Base-by-base conservation (phyloP, 2,888 invertebrate species). In the Ormia ochracea region DNA sequence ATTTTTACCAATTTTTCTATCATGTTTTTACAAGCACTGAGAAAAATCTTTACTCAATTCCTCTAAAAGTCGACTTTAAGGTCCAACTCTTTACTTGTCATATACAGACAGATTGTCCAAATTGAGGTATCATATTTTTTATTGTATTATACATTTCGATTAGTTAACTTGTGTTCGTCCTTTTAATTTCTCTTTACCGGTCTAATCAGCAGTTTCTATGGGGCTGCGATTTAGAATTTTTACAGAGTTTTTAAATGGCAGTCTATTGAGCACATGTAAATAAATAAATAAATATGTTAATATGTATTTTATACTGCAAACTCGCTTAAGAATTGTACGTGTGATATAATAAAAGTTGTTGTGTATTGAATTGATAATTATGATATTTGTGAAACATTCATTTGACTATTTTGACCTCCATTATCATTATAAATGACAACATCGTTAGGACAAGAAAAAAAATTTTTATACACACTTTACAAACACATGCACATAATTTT, bases 381-480 rank as follows among this genome's bases (percentile, higher is more conserved):
- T 74, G 74, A 76, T 82, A 79, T 86, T 87, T 87, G 84, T 87
- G 83, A 85, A 85, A 86, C 87, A 87, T 85, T 88, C 84, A 82
- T 85, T 87, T 88, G 88, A 88, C 88, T 85, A 84, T 82, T 75
- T 83, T 87, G 87, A 87, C 88, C 88, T 85, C 87, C 85, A 86
- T 88, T 87, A 88, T 88, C 87, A 85, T 86, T 63, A 68, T 80
- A 76, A 76, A 73, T 80, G 80, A 76, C 80, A 80, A 80, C 76
- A 80, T 80, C 68, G 80, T 80, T 80, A 80, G 80, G 61, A 68
- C 58, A 45, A 59, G n/a, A n/a, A n/a, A n/a, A 66, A 26, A 19
- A 50, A 43, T 14, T 31, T 23, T 56, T 23, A 14, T 41, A n/a
- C 17, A 61, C 45, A 61, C 52, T 52, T 19, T 38, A 3, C 41